phyloP scores from a whole-genome alignment of 2,113 vertebrate genomes.

The Chaetops frenatus region DNA sequence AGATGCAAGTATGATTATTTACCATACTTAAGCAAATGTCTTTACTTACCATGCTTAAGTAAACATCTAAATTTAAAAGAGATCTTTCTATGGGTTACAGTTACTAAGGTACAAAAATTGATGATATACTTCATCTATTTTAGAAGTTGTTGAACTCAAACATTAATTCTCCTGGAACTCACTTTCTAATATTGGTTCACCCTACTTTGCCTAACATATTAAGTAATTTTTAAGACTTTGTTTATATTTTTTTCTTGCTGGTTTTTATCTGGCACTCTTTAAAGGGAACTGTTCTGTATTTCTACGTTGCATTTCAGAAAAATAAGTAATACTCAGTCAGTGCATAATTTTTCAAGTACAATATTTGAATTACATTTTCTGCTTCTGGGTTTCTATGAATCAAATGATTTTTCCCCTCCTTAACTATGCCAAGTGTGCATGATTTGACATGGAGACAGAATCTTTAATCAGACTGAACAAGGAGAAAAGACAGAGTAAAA shows the following conservation, averaged over 20 bases:
- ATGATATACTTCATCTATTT: fast-evolving
- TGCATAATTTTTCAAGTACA: not conserved
- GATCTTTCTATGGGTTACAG: not conserved
- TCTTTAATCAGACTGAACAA: not conserved
- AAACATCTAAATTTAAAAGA: not conserved
- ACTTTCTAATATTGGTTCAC: not conserved
- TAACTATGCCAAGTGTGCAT: not conserved
- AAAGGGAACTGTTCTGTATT: not conserved
- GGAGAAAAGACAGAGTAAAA: not conserved
- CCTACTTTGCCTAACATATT: not conserved
- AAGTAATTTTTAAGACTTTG: not conserved
- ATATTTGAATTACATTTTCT: not conserved
- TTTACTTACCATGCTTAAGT: not conserved
- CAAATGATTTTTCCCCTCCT: not conserved
- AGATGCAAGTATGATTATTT: not conserved
- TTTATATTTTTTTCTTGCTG: not conserved
- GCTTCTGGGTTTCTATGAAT: not conserved
- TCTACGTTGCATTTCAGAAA: not conserved
- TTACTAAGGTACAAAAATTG: not conserved
- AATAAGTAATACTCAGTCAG: not conserved
- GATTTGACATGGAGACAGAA: not conserved
- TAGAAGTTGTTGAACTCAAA: not conserved
- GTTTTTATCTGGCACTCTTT: not conserved
- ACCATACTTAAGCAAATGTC: not conserved
- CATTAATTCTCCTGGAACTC: not conserved